A percentile compares a stretch with the other conserved stretches of the same genome.
phyloP scores from a whole-genome alignment of 64 coral and sea anemone species.

The Catalaphyllia jardinei region DNA sequence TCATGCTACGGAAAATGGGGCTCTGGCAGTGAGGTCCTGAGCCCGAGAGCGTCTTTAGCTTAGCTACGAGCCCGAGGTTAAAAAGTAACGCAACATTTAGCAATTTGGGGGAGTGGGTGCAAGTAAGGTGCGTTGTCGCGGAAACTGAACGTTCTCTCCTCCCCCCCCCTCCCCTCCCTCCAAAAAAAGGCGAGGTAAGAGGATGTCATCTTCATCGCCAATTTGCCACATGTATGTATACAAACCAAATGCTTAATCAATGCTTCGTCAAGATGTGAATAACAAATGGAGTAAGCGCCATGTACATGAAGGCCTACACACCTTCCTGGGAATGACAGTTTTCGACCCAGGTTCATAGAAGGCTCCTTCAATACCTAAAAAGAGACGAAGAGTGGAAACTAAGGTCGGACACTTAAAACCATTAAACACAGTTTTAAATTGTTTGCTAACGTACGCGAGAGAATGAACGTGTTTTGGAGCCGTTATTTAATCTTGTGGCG shows the following conservation, averaged over 20 bases:
- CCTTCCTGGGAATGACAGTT: slow-evolving; percentile 96
- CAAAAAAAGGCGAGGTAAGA: neutral
- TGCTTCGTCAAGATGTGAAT: neutral
- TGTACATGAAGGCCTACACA: neutral
- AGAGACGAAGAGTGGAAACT: neutral
- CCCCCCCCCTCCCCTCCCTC: too few relatives aligned
- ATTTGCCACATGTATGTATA: too few relatives aligned
- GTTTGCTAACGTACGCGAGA: neutral
- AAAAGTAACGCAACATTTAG: too few relatives aligned
- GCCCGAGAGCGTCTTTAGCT: too few relatives aligned
- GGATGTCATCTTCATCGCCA: neutral
- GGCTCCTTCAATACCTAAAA: slow-evolving; percentile 91
- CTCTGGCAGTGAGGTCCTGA: too few relatives aligned
- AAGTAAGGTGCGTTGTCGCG: too few relatives aligned
- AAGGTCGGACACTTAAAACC: neutral
- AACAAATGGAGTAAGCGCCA: neutral
- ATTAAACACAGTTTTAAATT: neutral
- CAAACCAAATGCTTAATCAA: neutral
- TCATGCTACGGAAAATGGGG: too few relatives aligned
- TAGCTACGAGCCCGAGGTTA: too few relatives aligned
- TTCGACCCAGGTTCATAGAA: slow-evolving; percentile 91
- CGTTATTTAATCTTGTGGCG: too few relatives aligned
- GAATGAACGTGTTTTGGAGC: too few relatives aligned
- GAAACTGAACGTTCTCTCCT: too few relatives aligned
- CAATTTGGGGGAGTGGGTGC: too few relatives aligned